Percentiles rank a stretch among this genome's conserved stretches.
Evolutionary conservation across 2,888 invertebrate genomes (phyloP).

Genomic region (Drosophila anomelani): DNA sequence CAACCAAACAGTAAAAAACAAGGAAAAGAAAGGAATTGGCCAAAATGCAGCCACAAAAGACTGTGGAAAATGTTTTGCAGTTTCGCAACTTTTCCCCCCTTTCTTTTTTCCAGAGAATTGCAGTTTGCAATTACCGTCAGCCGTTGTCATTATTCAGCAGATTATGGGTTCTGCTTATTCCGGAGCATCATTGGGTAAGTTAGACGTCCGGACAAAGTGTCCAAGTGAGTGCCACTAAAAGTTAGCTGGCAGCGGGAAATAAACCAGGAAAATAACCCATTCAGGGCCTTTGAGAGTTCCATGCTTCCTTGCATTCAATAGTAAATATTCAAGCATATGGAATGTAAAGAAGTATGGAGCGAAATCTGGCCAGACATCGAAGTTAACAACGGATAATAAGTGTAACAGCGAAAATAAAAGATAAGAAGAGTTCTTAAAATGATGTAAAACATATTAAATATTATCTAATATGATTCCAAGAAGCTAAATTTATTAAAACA

Average conservation of each 20-base stretch:
- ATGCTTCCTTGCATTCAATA: conserved; percentile 86
- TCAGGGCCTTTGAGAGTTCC: conserved; percentile 84
- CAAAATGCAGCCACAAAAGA: conserved; percentile 52
- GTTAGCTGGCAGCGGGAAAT: conserved; percentile 17
- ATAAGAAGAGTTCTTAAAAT: no score
- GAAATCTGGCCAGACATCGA: conserved; percentile 81
- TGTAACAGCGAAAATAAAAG: neutral
- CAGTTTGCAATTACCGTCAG: conserved; percentile 61
- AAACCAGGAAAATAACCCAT: conserved; percentile 37
- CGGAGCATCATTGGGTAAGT: conserved; percentile 48
- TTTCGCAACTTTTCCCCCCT: conserved; percentile 10
- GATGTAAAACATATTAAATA: neutral
- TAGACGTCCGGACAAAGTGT: conserved; percentile 22
- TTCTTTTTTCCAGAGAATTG: conserved; percentile 14
- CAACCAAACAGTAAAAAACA: conserved; percentile 37
- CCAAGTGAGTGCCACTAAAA: conserved; percentile 30
- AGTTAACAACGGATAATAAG: neutral
- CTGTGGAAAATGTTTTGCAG: conserved; percentile 61
- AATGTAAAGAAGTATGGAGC: conserved; percentile 86
- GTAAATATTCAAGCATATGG: conserved; percentile 84
- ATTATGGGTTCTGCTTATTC: conserved; percentile 31
- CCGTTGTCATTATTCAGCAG: conserved; percentile 60
- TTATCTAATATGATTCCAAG: no score
- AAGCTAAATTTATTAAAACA: no score
- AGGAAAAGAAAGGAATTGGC: conserved; percentile 47